Conservation (phyloP, 2,113 vertebrate species). For the Pseudonaja textilis region DNA sequence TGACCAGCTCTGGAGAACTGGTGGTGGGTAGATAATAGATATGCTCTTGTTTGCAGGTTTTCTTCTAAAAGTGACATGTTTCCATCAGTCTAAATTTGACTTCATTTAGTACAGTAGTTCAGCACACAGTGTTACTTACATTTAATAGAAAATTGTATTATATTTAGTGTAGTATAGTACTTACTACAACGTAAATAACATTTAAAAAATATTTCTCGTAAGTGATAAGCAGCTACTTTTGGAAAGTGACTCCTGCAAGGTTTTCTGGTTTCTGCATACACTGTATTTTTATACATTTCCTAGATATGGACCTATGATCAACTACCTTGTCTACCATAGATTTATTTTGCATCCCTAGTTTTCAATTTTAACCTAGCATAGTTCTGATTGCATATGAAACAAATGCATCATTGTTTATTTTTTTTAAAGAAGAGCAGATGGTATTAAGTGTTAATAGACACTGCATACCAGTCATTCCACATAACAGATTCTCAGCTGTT, state of each 20-base stretch:
- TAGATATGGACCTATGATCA: neutral
- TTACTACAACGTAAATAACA: neutral
- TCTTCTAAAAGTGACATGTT: no score
- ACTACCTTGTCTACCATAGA: neutral
- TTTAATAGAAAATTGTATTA: neutral
- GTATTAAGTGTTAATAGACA: slow-evolving; percentile 51
- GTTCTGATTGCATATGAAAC: slow-evolving; percentile 16
- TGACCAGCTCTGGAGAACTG: no score
- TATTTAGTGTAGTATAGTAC: accelerated
- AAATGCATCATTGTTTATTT: slow-evolving; percentile 47
- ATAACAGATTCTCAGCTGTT: slow-evolving; percentile 64
- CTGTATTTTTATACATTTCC: accelerated
- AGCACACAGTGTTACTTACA: neutral
- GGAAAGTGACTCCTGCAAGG: neutral
- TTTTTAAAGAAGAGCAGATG: slow-evolving; percentile 55
- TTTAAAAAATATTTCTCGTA: neutral
- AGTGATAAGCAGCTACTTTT: neutral
- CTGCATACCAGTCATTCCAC: slow-evolving; percentile 27
- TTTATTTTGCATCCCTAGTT: neutral
- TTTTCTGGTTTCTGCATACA: neutral
- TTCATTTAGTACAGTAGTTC: neutral
- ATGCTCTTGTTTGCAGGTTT: no score
- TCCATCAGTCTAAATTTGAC: neutral
- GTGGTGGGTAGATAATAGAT: no score
- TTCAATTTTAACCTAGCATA: neutral